These are phyloP conservation scores for Tragelaphus eurycerus DNA, from an alignment of 2,797 vertebrate species.

Conservation along the genomic window DNA sequence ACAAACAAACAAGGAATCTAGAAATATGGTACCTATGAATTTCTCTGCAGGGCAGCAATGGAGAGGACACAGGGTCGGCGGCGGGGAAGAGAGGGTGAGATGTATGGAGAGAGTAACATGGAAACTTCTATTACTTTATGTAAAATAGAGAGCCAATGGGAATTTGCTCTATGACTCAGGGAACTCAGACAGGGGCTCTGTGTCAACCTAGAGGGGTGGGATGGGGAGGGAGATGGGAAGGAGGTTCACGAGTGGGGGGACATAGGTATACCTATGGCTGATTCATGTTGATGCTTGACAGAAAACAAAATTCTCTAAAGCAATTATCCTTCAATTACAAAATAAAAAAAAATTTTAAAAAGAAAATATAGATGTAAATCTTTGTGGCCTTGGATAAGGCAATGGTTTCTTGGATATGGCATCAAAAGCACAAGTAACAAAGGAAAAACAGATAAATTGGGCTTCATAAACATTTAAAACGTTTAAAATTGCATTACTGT, in stretches of 20 bases:
- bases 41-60: background rate
- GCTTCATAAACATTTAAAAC: background rate
- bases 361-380: background rate
- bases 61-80: background rate
- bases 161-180: background rate
- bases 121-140: background rate
- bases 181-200: background rate
- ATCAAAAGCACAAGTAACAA: background rate
- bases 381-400: background rate
- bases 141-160: background rate
- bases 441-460: background rate
- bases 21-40: background rate
- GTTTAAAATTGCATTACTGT: too few relatives aligned
- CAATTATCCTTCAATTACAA: background rate
- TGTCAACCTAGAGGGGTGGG: background rate
- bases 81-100: background rate
- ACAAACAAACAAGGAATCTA: background rate
- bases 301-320: background rate
- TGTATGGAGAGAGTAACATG: background rate
- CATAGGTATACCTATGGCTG: background rate
- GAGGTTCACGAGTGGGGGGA: background rate
- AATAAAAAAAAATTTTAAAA: background rate
- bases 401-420: background rate
- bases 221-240: background rate
- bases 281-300: background rate